phyloP scores from a whole-genome alignment of 2,888 invertebrate genomes.

The Lasioglossum morio region DNA sequence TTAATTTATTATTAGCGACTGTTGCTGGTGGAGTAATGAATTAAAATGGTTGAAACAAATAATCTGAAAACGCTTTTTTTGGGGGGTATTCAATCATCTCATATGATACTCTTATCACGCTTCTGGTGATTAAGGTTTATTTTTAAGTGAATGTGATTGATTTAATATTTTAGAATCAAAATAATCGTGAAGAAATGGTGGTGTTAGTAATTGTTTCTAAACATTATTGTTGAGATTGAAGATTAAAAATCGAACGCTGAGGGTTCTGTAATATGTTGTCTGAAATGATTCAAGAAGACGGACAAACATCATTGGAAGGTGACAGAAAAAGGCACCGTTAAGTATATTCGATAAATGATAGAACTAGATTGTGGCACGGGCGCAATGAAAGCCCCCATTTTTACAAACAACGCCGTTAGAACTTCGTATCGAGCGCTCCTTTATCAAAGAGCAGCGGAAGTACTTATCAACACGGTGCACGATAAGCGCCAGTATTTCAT shows the following conservation, averaged over 20 bases:
- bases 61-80: background rate
- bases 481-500: slow-evolving; percentile 72
- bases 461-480: slow-evolving; percentile 71
- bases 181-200: background rate
- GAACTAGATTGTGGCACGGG: background rate
- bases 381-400: slow-evolving; percentile 52
- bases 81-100: background rate
- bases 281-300: background rate
- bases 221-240: background rate
- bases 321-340: slow-evolving; percentile 8
- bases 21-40: background rate
- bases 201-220: background rate
- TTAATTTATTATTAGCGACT: background rate
- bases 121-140: background rate
- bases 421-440: slow-evolving; percentile 65
- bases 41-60: background rate
- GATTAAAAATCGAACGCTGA: background rate
- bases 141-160: background rate
- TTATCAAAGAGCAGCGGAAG: slow-evolving; percentile 77
- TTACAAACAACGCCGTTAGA: slow-evolving; percentile 60
- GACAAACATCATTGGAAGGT: background rate
- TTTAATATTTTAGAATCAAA: background rate
- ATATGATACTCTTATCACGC: background rate
- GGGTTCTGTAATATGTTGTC: background rate
- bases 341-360: slow-evolving; percentile 26